Base-by-base conservation (phyloP, 2,888 invertebrate species). In the Drosophila formosana region DNA sequence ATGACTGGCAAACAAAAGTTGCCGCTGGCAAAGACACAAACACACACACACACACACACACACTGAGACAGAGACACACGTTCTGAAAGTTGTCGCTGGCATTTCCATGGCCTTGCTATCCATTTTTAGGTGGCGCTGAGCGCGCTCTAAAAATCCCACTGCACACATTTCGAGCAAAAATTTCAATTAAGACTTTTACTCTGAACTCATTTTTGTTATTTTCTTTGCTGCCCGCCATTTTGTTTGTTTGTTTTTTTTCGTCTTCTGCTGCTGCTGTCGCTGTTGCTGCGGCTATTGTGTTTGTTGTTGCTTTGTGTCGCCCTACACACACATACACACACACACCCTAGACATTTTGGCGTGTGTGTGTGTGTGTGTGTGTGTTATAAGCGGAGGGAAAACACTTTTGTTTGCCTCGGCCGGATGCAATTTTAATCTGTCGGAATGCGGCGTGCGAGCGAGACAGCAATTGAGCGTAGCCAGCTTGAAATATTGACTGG, bases 171-270 rank as follows among this genome's bases (percentile, higher is more conserved):
- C 72, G 72, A 75, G 85, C 75, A 89, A 84, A 89, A 89, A 87
- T 89, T 88, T 88, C 90, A 88, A 88, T 88, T 90, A 89, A 87
- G 87, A 88, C 89, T 84, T 89, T 80, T 72, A 64, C 79, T 78
- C 89, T 74, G 88, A 78, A 84, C 89, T 87, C 88, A 73, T 81
- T 83, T 86, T 70, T 66, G 41, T 74, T 67, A 63, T 68, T 65
- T 62, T 52, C 50, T 60, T 71, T 52, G 34, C 41, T 56, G 50
- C 56, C 70, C 78, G 78, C 73, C 74, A 75, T 67, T 60, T 52
- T 64, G 47, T 67, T 66, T 66, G 60, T 53, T 69, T 72, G 58
- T 26, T 30, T 63, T 66, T 46, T 41, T 3, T 37, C n/a, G 30
- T 37, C n/a, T 37, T 11, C n/a, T n/a, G 11, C 37, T 37, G 34